Evolutionary conservation across 2,888 invertebrate species (phyloP), one percentile per base, ranked within the genome.

Genomic region (Ectobius pallidus): DNA sequence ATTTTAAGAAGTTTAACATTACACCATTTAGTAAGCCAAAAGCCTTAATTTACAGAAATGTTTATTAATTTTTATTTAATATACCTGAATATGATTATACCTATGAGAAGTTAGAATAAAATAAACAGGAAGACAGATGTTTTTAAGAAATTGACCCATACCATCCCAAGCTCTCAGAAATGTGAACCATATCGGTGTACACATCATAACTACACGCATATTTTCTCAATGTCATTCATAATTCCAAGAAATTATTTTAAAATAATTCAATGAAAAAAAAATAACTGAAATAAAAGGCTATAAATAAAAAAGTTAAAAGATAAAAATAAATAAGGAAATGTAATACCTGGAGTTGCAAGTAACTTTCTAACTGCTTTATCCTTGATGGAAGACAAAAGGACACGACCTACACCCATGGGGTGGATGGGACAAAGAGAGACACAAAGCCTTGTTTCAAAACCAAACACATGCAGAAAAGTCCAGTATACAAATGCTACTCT

Each of bases 361-460:
- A 65, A 65, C 65, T 65, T 65, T 42, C 65, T 14, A 44, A 44
- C 44, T 25, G 18, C 20, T 44, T 46, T 32, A n/a, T 44, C 65
- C 44, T 44, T 39, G 27, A 65, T 39, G 44, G 65, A 46, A 30
- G 65, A 65, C 65, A 65, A 65, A 65, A 65, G 44, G 65, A 65
- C 30, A 39, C 65, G 65, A 65, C 65, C 65, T 65, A 65, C 44
- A 65, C 65, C 65, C 65, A 65, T 65, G 39, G 65, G 65, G 44
- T 27, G 30, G 27, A 25, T 25, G 65, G 39, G 46, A 27, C 65
- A 65, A 65, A 65, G 65, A 65, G 46, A 65, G 44, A 65, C 65
- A 65, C 27, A 65, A 7, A 58, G 58, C 58, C 58, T 30, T n/a
- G 58, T 58, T 58, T 58, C 58, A 58, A 58, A 58, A 30, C 58